Base-by-base conservation (phyloP, 2,888 invertebrate genomes). In the Priapulus caudatus region DNA sequence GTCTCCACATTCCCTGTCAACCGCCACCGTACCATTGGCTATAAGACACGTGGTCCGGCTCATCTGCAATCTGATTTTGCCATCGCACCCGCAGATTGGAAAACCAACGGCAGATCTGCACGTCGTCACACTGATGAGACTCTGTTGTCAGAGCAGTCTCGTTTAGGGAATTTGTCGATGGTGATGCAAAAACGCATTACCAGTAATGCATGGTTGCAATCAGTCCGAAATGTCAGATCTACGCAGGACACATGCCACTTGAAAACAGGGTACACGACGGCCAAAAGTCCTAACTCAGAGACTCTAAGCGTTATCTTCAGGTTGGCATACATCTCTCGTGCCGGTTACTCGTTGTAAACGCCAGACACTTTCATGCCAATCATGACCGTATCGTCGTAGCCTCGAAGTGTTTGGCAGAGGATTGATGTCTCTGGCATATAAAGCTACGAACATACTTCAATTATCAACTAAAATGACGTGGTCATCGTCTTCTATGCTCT, bases 401-500 rank as follows among this genome's bases (percentile, higher is more conserved):
- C 57, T 5, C 51, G 58, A 1, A 47, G 43, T 5, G 53, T 58
- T n/a, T 44, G 53, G 55, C 50, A 58, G 59, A 3, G 51, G 59
- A 15, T 23, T 58, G 0, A 59, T 56, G 15, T 56, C 59, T 1
- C 45, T 61, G n/a, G 2, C 60, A 61, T 23, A 52, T 61, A 3
- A 24, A 54, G 16, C 54, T 59, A n/a, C 4, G 54, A 60, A 22
- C 60, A 61, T 23, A 58, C 61, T 2, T 47, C 56, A 2, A 54
- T 47, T 20, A 54, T 60, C 43, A 59, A 61, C 52, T 43, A 60
- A n/a, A n/a, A n/a, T n/a, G n/a, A n/a, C n/a, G n/a, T n/a, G n/a
- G n/a, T n/a, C n/a, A n/a, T n/a, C n/a, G n/a, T n/a, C n/a, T n/a
- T n/a, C n/a, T n/a, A n/a, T n/a, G n/a, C n/a, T n/a, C n/a, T n/a